phyloP scores from a whole-genome alignment of 53 echinoderm and acorn worm genomes.

The Arbacia lixula region DNA sequence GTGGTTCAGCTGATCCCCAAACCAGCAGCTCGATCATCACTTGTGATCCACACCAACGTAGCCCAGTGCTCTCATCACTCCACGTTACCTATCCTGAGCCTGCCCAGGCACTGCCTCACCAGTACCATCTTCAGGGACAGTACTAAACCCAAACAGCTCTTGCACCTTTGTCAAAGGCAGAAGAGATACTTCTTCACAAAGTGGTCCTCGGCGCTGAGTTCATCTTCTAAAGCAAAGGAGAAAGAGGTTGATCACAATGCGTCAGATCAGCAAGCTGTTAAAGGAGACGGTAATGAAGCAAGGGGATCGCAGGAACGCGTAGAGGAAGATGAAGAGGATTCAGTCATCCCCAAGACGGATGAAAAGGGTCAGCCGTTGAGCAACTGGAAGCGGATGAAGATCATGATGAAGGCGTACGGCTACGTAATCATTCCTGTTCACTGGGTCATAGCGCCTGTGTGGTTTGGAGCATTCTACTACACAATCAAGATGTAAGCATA shows the following conservation, averaged over 20 bases:
- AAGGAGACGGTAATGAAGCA: neutral
- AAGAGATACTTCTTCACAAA: conserved; percentile 10
- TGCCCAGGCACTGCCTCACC: no score
- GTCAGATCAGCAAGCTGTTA: no score
- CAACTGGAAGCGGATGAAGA: conserved; percentile 92
- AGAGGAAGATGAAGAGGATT: conserved; percentile 71
- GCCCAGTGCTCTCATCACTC: no score
- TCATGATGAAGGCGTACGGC: conserved; percentile 91
- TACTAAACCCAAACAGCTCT: no score
- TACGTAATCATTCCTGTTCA: conserved; percentile 95
- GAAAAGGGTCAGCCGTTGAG: conserved; percentile 88
- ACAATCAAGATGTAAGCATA: conserved; percentile 77
- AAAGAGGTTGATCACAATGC: neutral
- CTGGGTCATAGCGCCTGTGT: conserved; percentile 85
- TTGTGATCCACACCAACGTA: neutral
- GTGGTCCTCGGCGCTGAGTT: conserved; percentile 11
- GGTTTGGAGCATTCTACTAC: conserved; percentile 96
- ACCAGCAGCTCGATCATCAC: neutral
- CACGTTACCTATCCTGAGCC: no score
- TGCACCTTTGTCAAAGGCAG: conserved; percentile 28
- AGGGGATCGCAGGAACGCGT: neutral
- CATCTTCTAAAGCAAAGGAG: neutral
- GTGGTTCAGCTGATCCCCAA: neutral
- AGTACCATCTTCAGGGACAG: no score
- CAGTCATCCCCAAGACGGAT: conserved; percentile 84